A percentile compares a stretch with the other conserved stretches of the same genome.
Evolutionary conservation across 2,888 invertebrate species (phyloP).

Genomic region (Heteromyza rotundicornis): DNA sequence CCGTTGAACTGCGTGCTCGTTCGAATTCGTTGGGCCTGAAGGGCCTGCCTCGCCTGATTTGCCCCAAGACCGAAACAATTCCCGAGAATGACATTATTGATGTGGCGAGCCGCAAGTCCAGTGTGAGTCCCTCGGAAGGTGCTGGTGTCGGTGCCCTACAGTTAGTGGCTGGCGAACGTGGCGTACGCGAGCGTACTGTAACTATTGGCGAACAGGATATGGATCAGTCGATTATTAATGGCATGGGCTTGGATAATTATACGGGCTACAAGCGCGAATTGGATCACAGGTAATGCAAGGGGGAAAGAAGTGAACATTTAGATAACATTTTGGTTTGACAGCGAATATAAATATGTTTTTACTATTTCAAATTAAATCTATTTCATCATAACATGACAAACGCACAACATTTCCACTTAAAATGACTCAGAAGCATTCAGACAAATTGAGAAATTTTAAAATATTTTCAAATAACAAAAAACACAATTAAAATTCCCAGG

Average conservation of each 20-base stretch:
- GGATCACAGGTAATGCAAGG: constrained; percentile 58
- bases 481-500: no score
- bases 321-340: no score
- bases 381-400: no score
- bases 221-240: constrained; percentile 53
- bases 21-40: constrained; percentile 62
- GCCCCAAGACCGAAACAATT: constrained; percentile 23
- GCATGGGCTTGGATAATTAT: constrained; percentile 37
- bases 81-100: constrained; percentile 17
- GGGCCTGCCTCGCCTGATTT: constrained; percentile 21
- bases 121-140: constrained; percentile 19
- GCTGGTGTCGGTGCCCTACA: neutral
- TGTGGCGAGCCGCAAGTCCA: constrained; percentile 13
- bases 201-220: constrained; percentile 51
- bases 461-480: no score
- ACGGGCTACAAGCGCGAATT: constrained; percentile 57
- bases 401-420: no score
- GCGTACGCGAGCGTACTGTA: constrained; percentile 36
- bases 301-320: no score
- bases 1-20: constrained; percentile 67
- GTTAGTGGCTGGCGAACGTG: constrained; percentile 13
- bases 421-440: no score
- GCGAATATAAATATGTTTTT: no score
- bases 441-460: no score
- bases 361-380: no score